phyloP scores from a whole-genome alignment of 2,797 vertebrate species.

The Scomberomorus guttatus region DNA sequence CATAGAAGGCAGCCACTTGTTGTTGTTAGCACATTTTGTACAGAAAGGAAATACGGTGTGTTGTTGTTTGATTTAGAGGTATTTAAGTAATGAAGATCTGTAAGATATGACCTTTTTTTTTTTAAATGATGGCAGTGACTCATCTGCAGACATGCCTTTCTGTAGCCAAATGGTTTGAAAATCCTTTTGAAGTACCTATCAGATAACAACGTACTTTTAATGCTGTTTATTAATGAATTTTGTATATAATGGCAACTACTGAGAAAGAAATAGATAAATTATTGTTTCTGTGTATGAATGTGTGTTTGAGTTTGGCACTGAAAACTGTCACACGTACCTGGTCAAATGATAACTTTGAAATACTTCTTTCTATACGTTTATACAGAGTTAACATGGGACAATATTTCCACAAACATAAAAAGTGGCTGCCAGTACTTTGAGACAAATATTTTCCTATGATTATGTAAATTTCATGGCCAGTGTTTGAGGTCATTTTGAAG shows the following conservation, averaged over 20 bases:
- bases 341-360: no score
- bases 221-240: constrained; percentile 32
- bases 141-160: constrained; percentile 60
- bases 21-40: constrained; percentile 61
- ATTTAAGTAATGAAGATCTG: constrained; percentile 14
- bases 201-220: constrained; percentile 10
- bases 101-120: constrained; percentile 16
- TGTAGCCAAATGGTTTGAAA: constrained; percentile 17
- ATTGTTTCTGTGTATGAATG: constrained; percentile 34
- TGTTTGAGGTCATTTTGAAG: not conserved
- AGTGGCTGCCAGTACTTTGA: not conserved
- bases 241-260: constrained; percentile 52
- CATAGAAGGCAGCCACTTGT: constrained; percentile 7
- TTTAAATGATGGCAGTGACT: constrained; percentile 34
- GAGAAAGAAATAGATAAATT: constrained; percentile 19
- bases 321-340: not conserved
- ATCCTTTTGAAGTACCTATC: not conserved
- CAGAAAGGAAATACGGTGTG: constrained; percentile 6
- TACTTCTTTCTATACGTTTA: not conserved
- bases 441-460: constrained; percentile 24
- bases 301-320: constrained; percentile 9
- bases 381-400: not conserved
- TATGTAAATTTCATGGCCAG: not conserved
- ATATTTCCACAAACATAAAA: no score
- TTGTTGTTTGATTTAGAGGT: constrained; percentile 43